Evolutionary conservation across 2,113 vertebrate species (phyloP), one percentile per base, ranked within the genome.

Genomic region (Corythoichthys haematopterus): DNA sequence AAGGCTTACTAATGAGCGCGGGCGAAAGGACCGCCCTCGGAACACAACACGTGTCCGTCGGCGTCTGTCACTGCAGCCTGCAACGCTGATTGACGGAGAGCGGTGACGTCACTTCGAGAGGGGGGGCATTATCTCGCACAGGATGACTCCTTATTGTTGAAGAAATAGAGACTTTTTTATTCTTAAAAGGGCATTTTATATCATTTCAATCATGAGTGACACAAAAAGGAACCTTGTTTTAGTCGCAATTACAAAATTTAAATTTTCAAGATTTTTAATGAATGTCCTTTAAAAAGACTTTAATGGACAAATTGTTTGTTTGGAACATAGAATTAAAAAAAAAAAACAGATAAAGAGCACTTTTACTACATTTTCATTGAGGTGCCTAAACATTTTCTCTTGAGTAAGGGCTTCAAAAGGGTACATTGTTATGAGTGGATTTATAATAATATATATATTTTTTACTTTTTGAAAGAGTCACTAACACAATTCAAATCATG

Each of bases 51-150:
- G 80, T 91, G 88, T 88, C 80, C 55, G 75, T 86, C 81, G 72
- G 74, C 70, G 84, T 85, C 85, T 78, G 82, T 90, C 84, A 82
- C 51, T 52, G 74, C 66, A 79, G 72, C 80, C 86, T 69, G 88
- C 68, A 36, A 64, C 46, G 70, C 79, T 76, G 86, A 86, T 84
- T 91, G 87, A 91, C 88, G 86, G 78, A 87, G 74, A 72, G 2
- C 51, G 86, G 74, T 80, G 89, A 88, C 89, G 87, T 92, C 93
- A 82, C 88, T 66, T 4, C 9, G 66, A 69, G 64, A 35, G 66
- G 66, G 3, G 40, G 71, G 48, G 61, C 66, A 66, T 57, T 71
- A 37, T n/a, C 10, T 75, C 8, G 38, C n/a, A 20, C 1, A 5
- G 28, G 2, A 59, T 13, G 43, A 15, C 2, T 52, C 10, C 4